Conservation (phyloP, 2,113 vertebrate genomes). For the Microcebus lehilahytsara region DNA sequence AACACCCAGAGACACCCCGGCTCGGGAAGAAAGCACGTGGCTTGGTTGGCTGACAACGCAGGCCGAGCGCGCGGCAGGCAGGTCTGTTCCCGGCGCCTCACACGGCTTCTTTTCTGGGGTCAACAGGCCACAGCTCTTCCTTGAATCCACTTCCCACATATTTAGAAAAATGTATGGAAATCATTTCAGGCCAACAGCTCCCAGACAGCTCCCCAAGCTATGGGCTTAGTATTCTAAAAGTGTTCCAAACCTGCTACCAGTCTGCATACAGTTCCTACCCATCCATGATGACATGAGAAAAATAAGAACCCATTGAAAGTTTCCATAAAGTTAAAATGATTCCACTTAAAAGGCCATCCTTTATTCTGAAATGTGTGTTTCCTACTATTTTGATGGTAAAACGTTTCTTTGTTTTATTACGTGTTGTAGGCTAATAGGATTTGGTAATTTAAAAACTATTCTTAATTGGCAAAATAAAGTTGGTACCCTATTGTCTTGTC, state of each 20-base stretch:
- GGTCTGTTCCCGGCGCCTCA: neutral
- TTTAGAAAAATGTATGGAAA: slow-evolving; percentile 1
- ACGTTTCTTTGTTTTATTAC: neutral
- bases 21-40: neutral
- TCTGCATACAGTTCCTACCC: neutral
- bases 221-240: neutral
- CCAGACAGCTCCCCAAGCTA: neutral
- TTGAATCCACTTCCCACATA: neutral
- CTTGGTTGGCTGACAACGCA: fast-evolving
- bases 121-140: neutral
- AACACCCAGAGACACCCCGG: neutral
- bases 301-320: neutral
- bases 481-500: neutral
- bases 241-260: neutral
- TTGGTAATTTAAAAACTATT: slow-evolving; percentile 1
- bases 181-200: neutral
- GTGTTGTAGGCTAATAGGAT: neutral
- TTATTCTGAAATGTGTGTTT: slow-evolving; percentile 31
- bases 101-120: neutral
- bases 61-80: neutral
- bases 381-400: neutral
- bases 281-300: neutral
- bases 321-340: neutral
- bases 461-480: slow-evolving; percentile 48
- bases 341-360: neutral